phyloP scores from a whole-genome alignment of 2,797 vertebrate genomes.

The Mallotus villosus region DNA sequence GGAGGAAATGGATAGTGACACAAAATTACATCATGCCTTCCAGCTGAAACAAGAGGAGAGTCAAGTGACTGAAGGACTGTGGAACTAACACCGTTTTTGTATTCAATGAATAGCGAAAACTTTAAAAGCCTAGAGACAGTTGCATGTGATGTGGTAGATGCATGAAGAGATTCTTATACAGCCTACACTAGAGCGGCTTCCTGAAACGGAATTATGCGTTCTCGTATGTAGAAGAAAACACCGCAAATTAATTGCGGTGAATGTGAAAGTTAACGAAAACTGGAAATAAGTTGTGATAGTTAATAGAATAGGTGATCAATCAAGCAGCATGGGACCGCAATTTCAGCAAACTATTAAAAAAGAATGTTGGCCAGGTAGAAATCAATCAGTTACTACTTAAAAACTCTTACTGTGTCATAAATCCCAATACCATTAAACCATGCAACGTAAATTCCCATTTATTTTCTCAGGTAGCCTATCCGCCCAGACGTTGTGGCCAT shows the following conservation, averaged over 20 bases:
- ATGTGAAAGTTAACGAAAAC: not conserved
- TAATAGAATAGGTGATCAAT: not conserved
- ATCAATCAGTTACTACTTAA: not conserved
- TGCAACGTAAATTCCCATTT: not conserved
- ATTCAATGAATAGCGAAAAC: no score
- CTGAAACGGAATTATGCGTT: no score
- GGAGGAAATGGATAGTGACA: not conserved
- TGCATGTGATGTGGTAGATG: no score
- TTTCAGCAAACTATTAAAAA: not conserved
- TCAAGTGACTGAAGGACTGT: not conserved
- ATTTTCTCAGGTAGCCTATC: not conserved
- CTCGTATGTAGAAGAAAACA: no score
- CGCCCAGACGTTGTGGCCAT: not conserved
- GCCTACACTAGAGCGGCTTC: no score
- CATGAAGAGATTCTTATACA: no score
- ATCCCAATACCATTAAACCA: not conserved
- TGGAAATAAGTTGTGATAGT: not conserved
- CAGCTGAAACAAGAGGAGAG: no score
- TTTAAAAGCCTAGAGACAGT: no score
- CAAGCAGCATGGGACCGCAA: no score
- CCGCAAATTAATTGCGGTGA: no score
- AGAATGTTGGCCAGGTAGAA: not conserved
- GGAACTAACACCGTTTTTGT: no score
- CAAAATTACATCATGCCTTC: no score
- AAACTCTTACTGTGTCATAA: not conserved